These are phyloP conservation scores for Mylabris sibirica DNA, from an alignment of 2,888 invertebrate species.

Conservation along the genomic window DNA sequence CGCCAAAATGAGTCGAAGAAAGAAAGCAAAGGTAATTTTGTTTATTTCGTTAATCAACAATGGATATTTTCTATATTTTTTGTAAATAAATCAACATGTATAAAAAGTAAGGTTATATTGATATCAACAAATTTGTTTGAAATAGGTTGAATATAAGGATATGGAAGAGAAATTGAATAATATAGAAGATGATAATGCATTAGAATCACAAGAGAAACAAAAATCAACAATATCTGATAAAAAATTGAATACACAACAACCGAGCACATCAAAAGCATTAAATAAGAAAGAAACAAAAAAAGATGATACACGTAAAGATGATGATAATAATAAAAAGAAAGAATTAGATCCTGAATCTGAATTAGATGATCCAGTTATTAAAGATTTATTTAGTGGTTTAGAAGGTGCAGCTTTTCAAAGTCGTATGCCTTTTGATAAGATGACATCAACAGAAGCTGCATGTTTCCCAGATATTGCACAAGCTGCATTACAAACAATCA, in stretches of 20 bases:
- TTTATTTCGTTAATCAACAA: constrained; percentile 2
- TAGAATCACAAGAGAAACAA: constrained; percentile 70
- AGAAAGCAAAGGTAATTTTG: constrained; percentile 56
- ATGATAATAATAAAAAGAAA: constrained; percentile 63
- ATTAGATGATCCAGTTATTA: constrained; percentile 70
- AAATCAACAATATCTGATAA: constrained; percentile 66
- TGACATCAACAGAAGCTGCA: constrained; percentile 92
- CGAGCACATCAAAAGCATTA: constrained; percentile 62
- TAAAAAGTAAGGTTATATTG: constrained; percentile 40
- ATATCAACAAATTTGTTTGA: constrained; percentile 34
- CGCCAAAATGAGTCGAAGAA: constrained; percentile 56
- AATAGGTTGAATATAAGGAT: constrained; percentile 71
- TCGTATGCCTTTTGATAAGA: constrained; percentile 90
- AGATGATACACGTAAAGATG: constrained; percentile 63
- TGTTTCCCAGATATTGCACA: constrained; percentile 92
- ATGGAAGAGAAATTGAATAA: constrained; percentile 72
- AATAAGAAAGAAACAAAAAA: constrained; percentile 56
- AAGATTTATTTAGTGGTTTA: constrained; percentile 65
- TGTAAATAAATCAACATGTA: background rate
- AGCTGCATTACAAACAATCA: constrained; percentile 80
- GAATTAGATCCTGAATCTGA: constrained; percentile 72
- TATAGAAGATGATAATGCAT: constrained; percentile 69
- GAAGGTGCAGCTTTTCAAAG: constrained; percentile 96
- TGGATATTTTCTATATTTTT: background rate
- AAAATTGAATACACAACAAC: constrained; percentile 61